Base-by-base conservation (phyloP, 2,797 vertebrate species). In the Ambastaia sidthimunki region DNA sequence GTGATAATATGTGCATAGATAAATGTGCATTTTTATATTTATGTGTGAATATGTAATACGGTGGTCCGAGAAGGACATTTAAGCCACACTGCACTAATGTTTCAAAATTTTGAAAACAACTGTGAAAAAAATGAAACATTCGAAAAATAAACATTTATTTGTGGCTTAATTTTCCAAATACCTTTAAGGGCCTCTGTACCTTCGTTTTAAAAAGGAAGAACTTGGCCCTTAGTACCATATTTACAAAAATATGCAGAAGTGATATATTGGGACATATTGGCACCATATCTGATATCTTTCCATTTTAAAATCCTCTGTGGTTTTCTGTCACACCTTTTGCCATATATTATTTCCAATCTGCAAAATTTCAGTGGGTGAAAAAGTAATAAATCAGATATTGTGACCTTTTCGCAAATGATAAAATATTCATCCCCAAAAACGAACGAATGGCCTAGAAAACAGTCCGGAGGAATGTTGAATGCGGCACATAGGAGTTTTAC, bases 391-490 rank as follows among this genome's bases (percentile, higher is more conserved):
- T 55, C 37, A 60, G 41, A 70, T 18, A 31, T 54, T 69, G 66
- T 50, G 75, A 77, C 75, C 75, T 77, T 68, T 76, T 76, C 52
- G 44, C 63, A 76, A 47, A 68, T 55, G 66, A 34, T 77, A 60
- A 70, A 69, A 77, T 77, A 69, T 77, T 77, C 41, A 77, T 69
- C 54, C 15, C 62, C 7, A 65, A 65, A 65, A 65, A 37, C 41
- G 41, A 37, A 12, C 12, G 10, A 37, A 37, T 65, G 62, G n/a
- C 62, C 34, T 37, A 37, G 31, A n/a, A 65, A 19, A 37, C 16
- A 23, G 55, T 25, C 21, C 21, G 13, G 21, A 59, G 21, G 37
- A 52, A 68, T 21, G 75, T 60, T 77, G 37, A 59, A 28, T 44
- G 37, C 25, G 15, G 5, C 73, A 41, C 60, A 15, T 54, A 25